Conservation (phyloP, 2,888 invertebrate genomes). For the Heterodera filipjevi region DNA sequence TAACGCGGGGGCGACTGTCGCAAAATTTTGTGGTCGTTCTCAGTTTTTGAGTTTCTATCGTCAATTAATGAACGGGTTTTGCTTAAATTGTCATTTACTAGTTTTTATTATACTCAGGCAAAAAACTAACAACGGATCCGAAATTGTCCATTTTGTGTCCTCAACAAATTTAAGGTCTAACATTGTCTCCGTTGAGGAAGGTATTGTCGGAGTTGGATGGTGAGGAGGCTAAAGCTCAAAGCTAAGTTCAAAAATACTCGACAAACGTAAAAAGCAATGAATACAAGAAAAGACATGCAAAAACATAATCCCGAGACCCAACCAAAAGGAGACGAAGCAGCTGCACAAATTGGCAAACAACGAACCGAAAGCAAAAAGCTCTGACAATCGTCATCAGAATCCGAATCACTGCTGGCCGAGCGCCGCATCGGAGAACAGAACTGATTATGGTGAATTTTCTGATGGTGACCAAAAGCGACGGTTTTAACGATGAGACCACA, state of each 20-base stretch:
- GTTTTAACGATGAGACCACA: slow-evolving; percentile 15
- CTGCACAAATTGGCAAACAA: background rate
- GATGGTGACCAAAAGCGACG: slow-evolving; percentile 12
- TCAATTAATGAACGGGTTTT: background rate
- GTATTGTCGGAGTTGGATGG: background rate
- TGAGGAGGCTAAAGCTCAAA: background rate
- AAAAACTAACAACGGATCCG: background rate
- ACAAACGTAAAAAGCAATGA: no score
- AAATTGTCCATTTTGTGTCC: slow-evolving; percentile 6
- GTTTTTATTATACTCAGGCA: background rate
- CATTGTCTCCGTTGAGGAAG: background rate
- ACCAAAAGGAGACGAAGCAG: background rate
- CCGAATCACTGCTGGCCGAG: slow-evolving; percentile 18
- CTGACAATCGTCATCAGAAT: slow-evolving; percentile 26
- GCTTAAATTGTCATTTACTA: background rate
- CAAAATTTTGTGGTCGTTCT: background rate
- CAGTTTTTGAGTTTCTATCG: background rate
- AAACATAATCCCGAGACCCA: background rate
- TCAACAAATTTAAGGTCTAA: slow-evolving; percentile 2
- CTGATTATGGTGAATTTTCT: slow-evolving; percentile 19
- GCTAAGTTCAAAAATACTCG: background rate
- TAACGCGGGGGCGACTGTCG: background rate
- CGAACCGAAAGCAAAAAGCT: slow-evolving; percentile 24
- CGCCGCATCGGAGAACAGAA: slow-evolving; percentile 9
- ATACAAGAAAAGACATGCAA: no score